A percentile compares a stretch with the other conserved stretches of the same genome.
Conservation (phyloP, 2,797 vertebrate species). For the Phalanger gymnotis region DNA sequence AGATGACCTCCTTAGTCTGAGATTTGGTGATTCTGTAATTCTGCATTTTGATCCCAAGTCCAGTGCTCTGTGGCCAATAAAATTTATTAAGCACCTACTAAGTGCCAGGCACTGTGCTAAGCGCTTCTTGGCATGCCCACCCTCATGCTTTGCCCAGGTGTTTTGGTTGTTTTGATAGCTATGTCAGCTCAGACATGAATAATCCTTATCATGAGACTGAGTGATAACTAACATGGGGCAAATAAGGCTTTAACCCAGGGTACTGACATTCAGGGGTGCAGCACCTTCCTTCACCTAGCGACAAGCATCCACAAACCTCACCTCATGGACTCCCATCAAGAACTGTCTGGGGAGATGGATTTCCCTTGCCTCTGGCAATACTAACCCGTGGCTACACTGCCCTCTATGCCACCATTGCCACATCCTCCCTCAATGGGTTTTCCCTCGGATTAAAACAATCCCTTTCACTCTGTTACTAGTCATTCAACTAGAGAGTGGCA, state of each 20-base stretch:
- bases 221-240: background rate
- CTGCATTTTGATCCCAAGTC: background rate
- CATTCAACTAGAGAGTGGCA: background rate
- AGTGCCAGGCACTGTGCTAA: background rate
- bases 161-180: background rate
- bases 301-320: background rate
- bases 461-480: background rate
- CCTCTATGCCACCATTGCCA: background rate
- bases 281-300: background rate
- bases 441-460: background rate
- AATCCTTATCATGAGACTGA: background rate
- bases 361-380: background rate
- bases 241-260: background rate
- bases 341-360: background rate
- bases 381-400: background rate
- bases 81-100: background rate
- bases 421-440: background rate
- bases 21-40: background rate
- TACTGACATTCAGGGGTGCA: background rate
- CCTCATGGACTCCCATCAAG: background rate
- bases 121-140: background rate
- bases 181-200: background rate
- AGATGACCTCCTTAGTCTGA: background rate
- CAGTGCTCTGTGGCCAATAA: background rate
- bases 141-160: background rate